These are phyloP conservation scores for Lepidocyrtinus sp. DNA, from an alignment of 2,888 invertebrate genomes.

Conservation along the genomic window DNA sequence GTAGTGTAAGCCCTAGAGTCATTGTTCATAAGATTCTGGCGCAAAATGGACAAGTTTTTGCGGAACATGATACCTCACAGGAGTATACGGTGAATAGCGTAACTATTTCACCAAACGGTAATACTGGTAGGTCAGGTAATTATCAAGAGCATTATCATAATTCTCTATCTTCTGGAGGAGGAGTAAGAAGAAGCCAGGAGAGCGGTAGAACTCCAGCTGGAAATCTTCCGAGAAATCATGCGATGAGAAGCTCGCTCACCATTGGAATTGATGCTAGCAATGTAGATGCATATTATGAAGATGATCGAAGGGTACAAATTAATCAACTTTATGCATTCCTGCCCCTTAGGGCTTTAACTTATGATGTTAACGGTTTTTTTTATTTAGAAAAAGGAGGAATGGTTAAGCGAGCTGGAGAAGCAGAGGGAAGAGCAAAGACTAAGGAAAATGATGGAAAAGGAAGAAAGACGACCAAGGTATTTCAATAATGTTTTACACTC, in stretches of 20 bases:
- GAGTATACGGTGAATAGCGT: slow-evolving; percentile 37
- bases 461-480: slow-evolving; percentile 66
- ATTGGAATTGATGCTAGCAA: slow-evolving; percentile 62
- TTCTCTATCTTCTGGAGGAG: too few species aligned
- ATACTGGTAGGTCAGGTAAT: background rate
- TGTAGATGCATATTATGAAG: slow-evolving; percentile 53
- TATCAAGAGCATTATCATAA: background rate
- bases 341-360: background rate
- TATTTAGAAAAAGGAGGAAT: slow-evolving; percentile 65
- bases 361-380: background rate
- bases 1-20: slow-evolving; percentile 41
- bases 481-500: too few species aligned
- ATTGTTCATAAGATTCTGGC: slow-evolving; percentile 55
- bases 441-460: slow-evolving; percentile 66
- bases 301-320: slow-evolving; percentile 56
- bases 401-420: slow-evolving; percentile 72
- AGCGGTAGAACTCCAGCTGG: slow-evolving; percentile 11
- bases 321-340: background rate
- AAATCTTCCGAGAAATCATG: slow-evolving; percentile 49
- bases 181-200: background rate
- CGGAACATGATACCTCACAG: slow-evolving; percentile 26
- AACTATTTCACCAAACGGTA: background rate
- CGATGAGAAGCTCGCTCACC: slow-evolving; percentile 66
- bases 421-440: slow-evolving; percentile 72
- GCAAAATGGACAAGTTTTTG: slow-evolving; percentile 44